These are phyloP conservation scores for Cercopithecus mona DNA, from an alignment of 2,113 vertebrate genomes.

Conservation along the genomic window DNA sequence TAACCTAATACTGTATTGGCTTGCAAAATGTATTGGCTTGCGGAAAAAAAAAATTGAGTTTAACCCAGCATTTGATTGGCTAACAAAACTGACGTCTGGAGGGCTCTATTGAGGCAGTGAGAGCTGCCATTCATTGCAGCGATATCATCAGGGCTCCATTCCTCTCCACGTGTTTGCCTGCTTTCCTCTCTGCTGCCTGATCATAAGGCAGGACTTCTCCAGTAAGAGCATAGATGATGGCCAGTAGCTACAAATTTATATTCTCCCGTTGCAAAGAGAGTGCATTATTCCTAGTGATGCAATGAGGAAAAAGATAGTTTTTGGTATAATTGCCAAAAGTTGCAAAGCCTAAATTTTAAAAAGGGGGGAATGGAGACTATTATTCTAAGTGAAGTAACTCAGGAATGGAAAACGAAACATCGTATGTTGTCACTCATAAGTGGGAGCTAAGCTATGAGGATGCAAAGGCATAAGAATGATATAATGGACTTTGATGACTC, in stretches of 20 bases:
- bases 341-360: not conserved
- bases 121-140: not conserved
- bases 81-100: not conserved
- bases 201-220: not conserved
- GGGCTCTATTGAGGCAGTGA: not conserved
- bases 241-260: not conserved
- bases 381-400: no score
- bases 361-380: no score
- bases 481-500: no score
- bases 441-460: no score
- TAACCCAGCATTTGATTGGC: not conserved
- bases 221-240: not conserved
- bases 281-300: not conserved
- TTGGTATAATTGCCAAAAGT: not conserved
- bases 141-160: rapidly evolving
- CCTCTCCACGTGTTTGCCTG: not conserved
- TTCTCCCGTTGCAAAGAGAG: no score
- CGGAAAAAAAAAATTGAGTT: not conserved
- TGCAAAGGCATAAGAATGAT: no score
- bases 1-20: not conserved
- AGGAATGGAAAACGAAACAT: no score
- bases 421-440: no score
- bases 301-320: not conserved
- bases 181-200: not conserved
- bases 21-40: not conserved